These are phyloP conservation scores for Drosophila jambulina DNA, from an alignment of 1,140 invertebrate genomes.

Conservation along the genomic window DNA sequence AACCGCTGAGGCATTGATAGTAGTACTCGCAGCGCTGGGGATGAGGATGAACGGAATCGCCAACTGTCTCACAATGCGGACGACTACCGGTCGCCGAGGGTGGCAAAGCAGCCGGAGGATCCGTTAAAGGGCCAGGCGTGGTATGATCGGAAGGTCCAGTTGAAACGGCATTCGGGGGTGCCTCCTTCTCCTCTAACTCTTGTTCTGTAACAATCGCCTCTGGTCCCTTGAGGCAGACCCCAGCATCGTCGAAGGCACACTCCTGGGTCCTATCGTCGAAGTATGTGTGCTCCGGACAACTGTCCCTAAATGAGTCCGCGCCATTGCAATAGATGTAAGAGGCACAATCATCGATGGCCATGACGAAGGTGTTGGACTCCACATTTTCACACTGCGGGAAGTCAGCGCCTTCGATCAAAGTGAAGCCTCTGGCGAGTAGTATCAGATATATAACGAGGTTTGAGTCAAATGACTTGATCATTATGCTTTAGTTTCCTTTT, in stretches of 20 bases:
- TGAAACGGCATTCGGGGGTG: not conserved
- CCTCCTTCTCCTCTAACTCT: not conserved
- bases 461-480: conserved; percentile 29
- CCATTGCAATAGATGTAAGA: conserved; percentile 75
- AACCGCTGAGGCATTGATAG: conserved; percentile 69
- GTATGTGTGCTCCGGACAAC: conserved; percentile 69
- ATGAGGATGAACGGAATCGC: conserved; percentile 62
- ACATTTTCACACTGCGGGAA: conserved; percentile 60
- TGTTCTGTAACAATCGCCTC: not conserved
- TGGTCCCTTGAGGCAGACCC: conserved; percentile 42
- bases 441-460: conserved; percentile 27
- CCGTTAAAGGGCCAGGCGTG: not conserved
- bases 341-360: conserved; percentile 60
- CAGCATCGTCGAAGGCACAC: conserved; percentile 66
- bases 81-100: conserved; percentile 4
- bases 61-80: conserved; percentile 56
- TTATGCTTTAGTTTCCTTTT: conserved; percentile 11
- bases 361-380: conserved; percentile 57
- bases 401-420: conserved; percentile 6
- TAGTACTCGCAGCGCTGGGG: conserved; percentile 73
- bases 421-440: conserved; percentile 17
- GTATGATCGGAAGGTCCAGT: not conserved
- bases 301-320: conserved; percentile 67
- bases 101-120: not conserved
- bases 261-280: conserved; percentile 67